Percentiles rank a stretch among this genome's conserved stretches.
These are phyloP conservation scores for Sylvicola cinctus DNA, from an alignment of 2,888 invertebrate genomes.

Conservation along the genomic window DNA sequence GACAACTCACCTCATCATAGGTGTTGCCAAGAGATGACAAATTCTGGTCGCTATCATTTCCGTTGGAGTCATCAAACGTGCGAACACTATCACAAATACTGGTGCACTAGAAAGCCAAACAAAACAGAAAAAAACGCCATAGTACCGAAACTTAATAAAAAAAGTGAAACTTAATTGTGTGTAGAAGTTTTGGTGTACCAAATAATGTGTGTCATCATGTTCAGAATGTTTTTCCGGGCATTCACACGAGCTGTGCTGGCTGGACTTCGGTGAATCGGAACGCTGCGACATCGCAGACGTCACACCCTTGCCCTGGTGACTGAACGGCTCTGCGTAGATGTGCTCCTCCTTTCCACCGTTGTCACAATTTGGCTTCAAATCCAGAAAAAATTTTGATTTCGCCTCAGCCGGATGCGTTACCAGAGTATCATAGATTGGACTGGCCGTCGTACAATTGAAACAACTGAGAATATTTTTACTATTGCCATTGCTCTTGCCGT, in stretches of 20 bases:
- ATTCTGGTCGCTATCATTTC: slow-evolving; percentile 10
- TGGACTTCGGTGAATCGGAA: too few relatives aligned
- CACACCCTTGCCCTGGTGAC: slow-evolving; percentile 4
- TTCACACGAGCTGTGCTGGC: too few relatives aligned
- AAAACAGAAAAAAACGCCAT: too few relatives aligned
- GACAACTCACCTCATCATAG: slow-evolving; percentile 12
- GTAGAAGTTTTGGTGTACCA: slow-evolving; percentile 7
- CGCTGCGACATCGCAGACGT: too few relatives aligned
- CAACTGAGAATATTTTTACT: slow-evolving; percentile 1
- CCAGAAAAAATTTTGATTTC: slow-evolving; percentile 3
- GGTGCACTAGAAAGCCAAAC: slow-evolving; percentile 10
- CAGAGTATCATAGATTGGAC: slow-evolving; percentile 9
- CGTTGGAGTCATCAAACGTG: slow-evolving; percentile 7
- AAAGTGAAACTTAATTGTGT: too few relatives aligned
- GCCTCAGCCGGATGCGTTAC: slow-evolving; percentile 8
- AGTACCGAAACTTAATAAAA: too few relatives aligned
- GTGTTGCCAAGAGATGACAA: slow-evolving; percentile 10
- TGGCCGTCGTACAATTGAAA: not conserved
- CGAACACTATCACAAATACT: slow-evolving; percentile 11
- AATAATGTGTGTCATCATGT: slow-evolving; percentile 11
- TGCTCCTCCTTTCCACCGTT: slow-evolving; percentile 7
- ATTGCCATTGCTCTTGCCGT: not conserved
- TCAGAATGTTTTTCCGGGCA: slow-evolving; percentile 11
- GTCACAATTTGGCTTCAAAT: not conserved
- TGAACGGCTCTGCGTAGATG: slow-evolving; percentile 14